Conservation (phyloP, 2,797 vertebrate species). For the Eidolon dupreanum region DNA sequence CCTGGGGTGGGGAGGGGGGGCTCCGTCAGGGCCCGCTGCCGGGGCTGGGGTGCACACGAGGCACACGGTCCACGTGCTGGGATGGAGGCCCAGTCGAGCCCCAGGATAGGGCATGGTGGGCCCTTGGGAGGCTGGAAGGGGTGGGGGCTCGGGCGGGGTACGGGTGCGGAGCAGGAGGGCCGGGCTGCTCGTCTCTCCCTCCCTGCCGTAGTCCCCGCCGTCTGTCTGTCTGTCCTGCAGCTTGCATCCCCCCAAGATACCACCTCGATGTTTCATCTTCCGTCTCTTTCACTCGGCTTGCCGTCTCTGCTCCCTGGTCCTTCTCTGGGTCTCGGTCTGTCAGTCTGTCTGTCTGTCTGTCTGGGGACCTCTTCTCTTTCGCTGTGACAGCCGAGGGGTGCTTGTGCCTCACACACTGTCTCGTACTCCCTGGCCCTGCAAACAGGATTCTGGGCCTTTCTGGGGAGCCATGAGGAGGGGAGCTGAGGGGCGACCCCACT, state of each 20-base stretch:
- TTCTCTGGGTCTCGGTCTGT: background rate
- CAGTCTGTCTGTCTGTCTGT: background rate
- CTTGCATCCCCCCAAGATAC: accelerated
- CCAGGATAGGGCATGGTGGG: background rate
- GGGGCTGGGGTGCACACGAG: background rate
- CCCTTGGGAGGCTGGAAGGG: background rate
- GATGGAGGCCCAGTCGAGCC: background rate
- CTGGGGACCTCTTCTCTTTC: background rate
- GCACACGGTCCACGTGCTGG: too few species aligned
- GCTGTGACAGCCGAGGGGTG: accelerated
- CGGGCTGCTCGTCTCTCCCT: background rate
- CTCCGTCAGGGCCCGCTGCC: background rate
- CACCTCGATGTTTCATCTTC: accelerated
- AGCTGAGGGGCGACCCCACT: accelerated
- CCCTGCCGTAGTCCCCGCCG: accelerated
- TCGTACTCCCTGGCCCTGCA: background rate
- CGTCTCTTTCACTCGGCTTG: background rate
- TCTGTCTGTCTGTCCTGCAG: background rate
- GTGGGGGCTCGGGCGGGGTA: accelerated
- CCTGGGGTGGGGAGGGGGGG: conserved; percentile 82
- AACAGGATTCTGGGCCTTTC: background rate
- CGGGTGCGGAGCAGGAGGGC: accelerated
- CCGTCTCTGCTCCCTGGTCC: background rate
- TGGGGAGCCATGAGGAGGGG: accelerated
- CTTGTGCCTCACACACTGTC: accelerated